Base-by-base conservation (phyloP, 2,113 vertebrate genomes). In the Formicarius rufipectus region DNA sequence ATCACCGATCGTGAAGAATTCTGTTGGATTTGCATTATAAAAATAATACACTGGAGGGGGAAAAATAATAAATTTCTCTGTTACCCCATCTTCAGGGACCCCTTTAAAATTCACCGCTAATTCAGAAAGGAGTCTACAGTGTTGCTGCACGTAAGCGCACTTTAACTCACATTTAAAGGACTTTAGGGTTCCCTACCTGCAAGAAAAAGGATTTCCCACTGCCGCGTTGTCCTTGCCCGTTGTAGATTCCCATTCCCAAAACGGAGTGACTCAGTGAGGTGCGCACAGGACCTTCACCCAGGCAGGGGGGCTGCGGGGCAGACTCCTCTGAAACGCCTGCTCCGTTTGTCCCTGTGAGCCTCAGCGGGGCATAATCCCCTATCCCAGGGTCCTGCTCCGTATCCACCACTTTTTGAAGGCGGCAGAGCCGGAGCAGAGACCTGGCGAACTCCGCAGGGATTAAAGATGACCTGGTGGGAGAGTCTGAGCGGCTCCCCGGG, bases 331-430 rank as follows among this genome's bases (percentile, higher is more conserved):
- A 62, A 58, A 62, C 3, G 0, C 4, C 19, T 25, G 23, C 17
- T 76, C 33, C 1, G 0, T 13, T 74, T 56, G 40, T 40, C 22
- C 19, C 45, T 27, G 22, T 6, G 10, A 33, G 35, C 28, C n/a
- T 33, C 56, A 37, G 49, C 0, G 7, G 42, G 55, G 13, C 7
- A 19, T 9, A 47, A 11, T 3, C 5, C 20, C 5, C 2, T 15
- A 3, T 0, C 17, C 40, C 16, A 0, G 27, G 7, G 9, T 63
- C 59, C 50, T 49, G 44, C 89, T 56, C 16, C 3, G 0, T 44
- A 47, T 14, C 28, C 1, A 2, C 2, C 4, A 0, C 21, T 39
- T 24, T 10, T 4, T 4, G 56, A n/a, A 31, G 35, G 21, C 2
- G 2, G 10, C 1, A 12, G 16, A 83, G 37, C 50, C 3, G 2